phyloP scores from a whole-genome alignment of 2,797 vertebrate species.

The Margarornis squamiger region DNA sequence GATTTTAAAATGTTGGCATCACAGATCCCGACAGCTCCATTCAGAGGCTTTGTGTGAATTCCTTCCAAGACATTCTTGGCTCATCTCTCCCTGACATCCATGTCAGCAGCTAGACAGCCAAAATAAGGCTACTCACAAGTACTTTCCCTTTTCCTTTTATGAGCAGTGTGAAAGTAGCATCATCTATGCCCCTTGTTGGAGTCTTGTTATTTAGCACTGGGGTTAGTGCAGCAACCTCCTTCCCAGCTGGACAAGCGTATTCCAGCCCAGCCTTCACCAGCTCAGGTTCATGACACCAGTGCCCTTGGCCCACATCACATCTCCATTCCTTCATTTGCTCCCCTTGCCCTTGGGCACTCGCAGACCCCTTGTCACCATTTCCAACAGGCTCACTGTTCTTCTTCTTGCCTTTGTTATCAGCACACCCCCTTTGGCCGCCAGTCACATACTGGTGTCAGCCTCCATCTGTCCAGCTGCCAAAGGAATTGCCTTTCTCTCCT shows the following conservation, averaged over 20 bases:
- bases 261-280: not conserved
- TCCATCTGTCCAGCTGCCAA: not conserved
- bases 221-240: not conserved
- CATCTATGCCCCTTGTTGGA: not conserved
- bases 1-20: not conserved
- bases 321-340: not conserved
- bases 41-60: not conserved
- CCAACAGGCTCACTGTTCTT: not conserved
- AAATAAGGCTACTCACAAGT: conserved; percentile 31
- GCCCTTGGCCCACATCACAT: not conserved
- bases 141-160: not conserved
- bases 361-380: not conserved
- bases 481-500: not conserved
- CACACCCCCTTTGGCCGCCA: not conserved
- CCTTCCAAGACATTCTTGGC: conserved; percentile 58
- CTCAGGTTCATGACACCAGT: not conserved
- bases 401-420: not conserved
- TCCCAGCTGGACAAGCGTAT: fast-evolving
- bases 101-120: conserved; percentile 47
- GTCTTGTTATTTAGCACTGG: fast-evolving
- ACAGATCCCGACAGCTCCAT: not conserved
- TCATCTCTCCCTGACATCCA: conserved; percentile 35
- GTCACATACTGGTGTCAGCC: not conserved
- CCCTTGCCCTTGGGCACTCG: not conserved
- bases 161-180: not conserved